Evolutionary conservation across 2,797 vertebrate genomes (phyloP), one percentile per base, ranked within the genome.

Genomic region (Bufotes viridis): DNA sequence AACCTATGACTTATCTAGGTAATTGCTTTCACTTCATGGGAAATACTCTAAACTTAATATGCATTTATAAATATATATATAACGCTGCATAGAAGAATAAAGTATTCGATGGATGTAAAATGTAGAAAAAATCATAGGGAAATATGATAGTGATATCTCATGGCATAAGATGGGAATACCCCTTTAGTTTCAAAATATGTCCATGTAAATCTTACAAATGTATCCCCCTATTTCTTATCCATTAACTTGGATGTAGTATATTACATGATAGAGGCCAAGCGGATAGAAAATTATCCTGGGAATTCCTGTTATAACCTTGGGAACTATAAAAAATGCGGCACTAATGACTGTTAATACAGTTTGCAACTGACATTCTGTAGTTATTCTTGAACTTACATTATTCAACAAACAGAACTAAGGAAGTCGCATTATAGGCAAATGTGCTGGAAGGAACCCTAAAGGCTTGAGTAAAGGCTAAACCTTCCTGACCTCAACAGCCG

Each of bases 391-490:
- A 60, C 55, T 61, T 70, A 15, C 51, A 72, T 84, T 84, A 29
- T 72, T n/a, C 8, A 72, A 65, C 7, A 58, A 84, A 24, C 34
- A 69, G 34, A 67, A 55, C 49, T 82, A 49, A 14, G 10, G 42
- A 60, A 12, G 12, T 70, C 15, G 10, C 9, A 72, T 84, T 34
- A 42, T 72, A 84, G 26, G 51, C 20, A 67, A 83, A 20, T 22
- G 8, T 83, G 81, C 81, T 82, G 53, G 18, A 72, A 84, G 82
- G 82, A 74, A 26, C 82, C 82, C 53, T 70, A 7, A 58, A 84
- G 82, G 67, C 26, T n/a, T 57, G 7, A n/a, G 22, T 34, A 84
- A n/a, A 20, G 82, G 69, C 69, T 51, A 84, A 84, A 42, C 12
- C 11, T n/a, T 29, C 26, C 53, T 60, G 82, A 72, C 55, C 55